These are phyloP conservation scores for Drosophila nikananu DNA, from an alignment of 1,140 invertebrate species.

Conservation along the genomic window DNA sequence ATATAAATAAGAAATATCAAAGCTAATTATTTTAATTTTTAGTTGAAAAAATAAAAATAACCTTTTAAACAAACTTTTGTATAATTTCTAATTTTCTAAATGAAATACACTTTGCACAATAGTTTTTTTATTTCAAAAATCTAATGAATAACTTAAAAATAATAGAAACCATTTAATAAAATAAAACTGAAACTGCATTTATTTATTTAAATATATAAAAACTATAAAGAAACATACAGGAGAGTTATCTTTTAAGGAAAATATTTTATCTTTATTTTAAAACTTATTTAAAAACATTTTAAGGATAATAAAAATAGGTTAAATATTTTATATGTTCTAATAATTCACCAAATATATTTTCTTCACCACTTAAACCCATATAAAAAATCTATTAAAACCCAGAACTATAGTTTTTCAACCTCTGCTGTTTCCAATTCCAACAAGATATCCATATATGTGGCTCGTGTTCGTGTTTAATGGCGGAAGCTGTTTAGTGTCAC, in stretches of 20 bases:
- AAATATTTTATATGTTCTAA: background rate
- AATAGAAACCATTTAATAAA: too few species aligned
- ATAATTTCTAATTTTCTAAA: too few species aligned
- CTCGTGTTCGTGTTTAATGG: slow-evolving; percentile 77
- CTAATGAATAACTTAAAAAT: too few species aligned
- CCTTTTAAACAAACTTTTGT: too few species aligned
- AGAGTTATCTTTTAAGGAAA: too few species aligned
- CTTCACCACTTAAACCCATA: rapidly evolving
- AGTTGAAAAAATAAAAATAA: too few species aligned
- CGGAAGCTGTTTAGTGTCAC: slow-evolving; percentile 82
- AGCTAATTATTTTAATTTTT: background rate
- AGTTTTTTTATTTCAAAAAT: too few species aligned
- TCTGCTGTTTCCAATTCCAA: background rate
- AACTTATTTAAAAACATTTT: background rate
- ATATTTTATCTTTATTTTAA: too few species aligned
- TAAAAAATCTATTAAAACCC: background rate
- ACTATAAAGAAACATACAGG: too few species aligned
- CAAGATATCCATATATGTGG: slow-evolving; percentile 39
- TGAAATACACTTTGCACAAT: too few species aligned
- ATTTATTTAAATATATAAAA: too few species aligned
- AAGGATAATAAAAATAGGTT: background rate
- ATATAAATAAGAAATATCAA: background rate
- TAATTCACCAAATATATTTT: background rate
- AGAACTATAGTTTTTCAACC: background rate
- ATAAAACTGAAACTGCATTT: too few species aligned